A percentile compares a stretch with the other conserved stretches of the same genome.
Evolutionary conservation across 2,797 vertebrate species (phyloP).

Genomic region (Sebastes diploproa): DNA sequence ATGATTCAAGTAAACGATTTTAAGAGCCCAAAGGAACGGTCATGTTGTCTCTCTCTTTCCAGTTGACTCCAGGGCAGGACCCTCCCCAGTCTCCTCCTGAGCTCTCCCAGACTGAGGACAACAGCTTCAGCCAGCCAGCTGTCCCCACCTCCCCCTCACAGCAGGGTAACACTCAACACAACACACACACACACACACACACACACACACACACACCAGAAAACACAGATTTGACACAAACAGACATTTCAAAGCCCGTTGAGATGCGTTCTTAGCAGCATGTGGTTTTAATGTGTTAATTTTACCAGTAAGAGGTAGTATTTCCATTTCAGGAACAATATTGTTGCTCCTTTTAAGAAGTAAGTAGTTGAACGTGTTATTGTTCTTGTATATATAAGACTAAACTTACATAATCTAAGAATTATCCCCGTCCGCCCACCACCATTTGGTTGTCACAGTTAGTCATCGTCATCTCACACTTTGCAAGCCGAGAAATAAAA

Average conservation of each 20-base stretch:
- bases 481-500: constrained; percentile 60
- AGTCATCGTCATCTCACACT: constrained; percentile 71
- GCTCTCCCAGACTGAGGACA: constrained; percentile 88
- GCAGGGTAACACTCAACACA: constrained; percentile 85
- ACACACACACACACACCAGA: constrained; percentile 15
- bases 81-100: constrained; percentile 89
- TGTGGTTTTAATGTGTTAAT: constrained; percentile 35
- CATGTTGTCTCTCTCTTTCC: constrained; percentile 29
- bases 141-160: constrained; percentile 94
- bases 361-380: constrained; percentile 17
- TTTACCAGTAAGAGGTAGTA: constrained; percentile 25
- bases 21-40: too few species aligned
- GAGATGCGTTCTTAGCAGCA: constrained; percentile 5
- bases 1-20: background rate
- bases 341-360: constrained; percentile 37
- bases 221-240: constrained; percentile 32
- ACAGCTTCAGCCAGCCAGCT: constrained; percentile 88
- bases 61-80: constrained; percentile 94
- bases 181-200: constrained; percentile 6
- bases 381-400: constrained; percentile 27
- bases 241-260: constrained; percentile 6
- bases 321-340: constrained; percentile 41
- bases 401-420: constrained; percentile 40
- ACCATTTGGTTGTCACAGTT: constrained; percentile 70
- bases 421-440: constrained; percentile 56